A percentile compares a stretch with the other conserved stretches of the same genome.
Conservation (phyloP, 1,140 invertebrate genomes). For the Doryteuthis pealeii region DNA sequence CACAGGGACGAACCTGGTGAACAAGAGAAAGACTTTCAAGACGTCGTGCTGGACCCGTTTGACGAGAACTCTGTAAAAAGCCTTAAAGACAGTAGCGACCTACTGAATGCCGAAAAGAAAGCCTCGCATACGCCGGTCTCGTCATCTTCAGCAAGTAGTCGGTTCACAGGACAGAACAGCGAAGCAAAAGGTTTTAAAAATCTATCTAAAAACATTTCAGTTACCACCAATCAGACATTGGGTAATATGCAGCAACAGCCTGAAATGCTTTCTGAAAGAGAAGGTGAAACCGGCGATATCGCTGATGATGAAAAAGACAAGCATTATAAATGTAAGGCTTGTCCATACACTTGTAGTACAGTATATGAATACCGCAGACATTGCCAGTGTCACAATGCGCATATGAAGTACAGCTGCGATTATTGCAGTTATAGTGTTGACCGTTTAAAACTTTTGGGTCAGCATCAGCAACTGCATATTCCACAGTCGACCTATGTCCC, state of each 20-base stretch:
- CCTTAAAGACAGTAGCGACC: slow-evolving; percentile 11
- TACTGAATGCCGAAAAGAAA: not conserved
- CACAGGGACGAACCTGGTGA: slow-evolving; percentile 27
- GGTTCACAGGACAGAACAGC: not conserved
- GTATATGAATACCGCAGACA: slow-evolving; percentile 36
- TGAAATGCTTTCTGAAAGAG: not conserved
- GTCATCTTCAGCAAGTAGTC: not conserved
- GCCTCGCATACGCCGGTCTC: not conserved
- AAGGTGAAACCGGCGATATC: not conserved
- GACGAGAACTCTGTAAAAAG: slow-evolving; percentile 25
- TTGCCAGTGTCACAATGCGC: slow-evolving; percentile 32
- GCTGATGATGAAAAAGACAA: not conserved
- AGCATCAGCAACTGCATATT: slow-evolving; percentile 37
- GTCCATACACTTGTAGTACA: slow-evolving; percentile 41
- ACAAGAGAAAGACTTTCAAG: slow-evolving; percentile 27
- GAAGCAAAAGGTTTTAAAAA: not conserved
- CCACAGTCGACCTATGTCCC: slow-evolving; percentile 27
- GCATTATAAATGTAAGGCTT: slow-evolving; percentile 36
- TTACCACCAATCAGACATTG: no score
- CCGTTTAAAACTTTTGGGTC: slow-evolving; percentile 32
- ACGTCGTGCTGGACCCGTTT: slow-evolving; percentile 39
- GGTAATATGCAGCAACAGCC: not conserved
- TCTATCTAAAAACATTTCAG: no score
- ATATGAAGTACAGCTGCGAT: slow-evolving; percentile 42
- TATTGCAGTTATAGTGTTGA: slow-evolving; percentile 44